Evolutionary conservation across 2,797 vertebrate genomes (phyloP).

Genomic region (Poliocrania exsul): DNA sequence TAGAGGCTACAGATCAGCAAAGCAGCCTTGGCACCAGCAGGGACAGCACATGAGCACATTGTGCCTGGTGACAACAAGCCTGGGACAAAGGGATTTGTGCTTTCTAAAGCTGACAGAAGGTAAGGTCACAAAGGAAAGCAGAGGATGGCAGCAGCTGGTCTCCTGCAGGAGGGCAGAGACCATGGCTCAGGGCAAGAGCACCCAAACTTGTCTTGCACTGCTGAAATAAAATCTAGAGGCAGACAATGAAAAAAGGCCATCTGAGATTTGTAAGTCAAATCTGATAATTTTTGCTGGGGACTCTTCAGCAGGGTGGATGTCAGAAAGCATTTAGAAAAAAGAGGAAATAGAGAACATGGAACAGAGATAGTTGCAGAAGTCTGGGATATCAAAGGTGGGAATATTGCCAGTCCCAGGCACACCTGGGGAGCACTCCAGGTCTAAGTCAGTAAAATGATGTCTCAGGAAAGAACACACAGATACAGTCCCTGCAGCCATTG

Average conservation of each 20-base stretch:
- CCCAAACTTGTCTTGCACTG: neutral
- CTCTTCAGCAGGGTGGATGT: neutral
- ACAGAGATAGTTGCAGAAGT: neutral
- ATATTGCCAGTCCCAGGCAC: neutral
- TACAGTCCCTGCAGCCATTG: neutral
- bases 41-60: constrained; percentile 33
- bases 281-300: neutral
- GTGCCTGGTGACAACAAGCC: constrained; percentile 51
- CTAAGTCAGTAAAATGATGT: neutral
- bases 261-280: neutral
- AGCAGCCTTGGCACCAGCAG: constrained; percentile 35
- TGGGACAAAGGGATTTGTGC: constrained; percentile 51
- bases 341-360: neutral
- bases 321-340: neutral
- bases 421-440: neutral
- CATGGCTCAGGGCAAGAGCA: neutral
- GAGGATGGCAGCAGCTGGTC: neutral
- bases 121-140: constrained; percentile 29
- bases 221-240: neutral
- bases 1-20: constrained; percentile 52
- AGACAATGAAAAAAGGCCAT: neutral
- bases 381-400: neutral
- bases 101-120: constrained; percentile 36
- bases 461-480: neutral
- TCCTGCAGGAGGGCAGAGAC: neutral